Evolutionary conservation across 2,888 invertebrate genomes (phyloP).

Genomic region (Coleophora deauratella): DNA sequence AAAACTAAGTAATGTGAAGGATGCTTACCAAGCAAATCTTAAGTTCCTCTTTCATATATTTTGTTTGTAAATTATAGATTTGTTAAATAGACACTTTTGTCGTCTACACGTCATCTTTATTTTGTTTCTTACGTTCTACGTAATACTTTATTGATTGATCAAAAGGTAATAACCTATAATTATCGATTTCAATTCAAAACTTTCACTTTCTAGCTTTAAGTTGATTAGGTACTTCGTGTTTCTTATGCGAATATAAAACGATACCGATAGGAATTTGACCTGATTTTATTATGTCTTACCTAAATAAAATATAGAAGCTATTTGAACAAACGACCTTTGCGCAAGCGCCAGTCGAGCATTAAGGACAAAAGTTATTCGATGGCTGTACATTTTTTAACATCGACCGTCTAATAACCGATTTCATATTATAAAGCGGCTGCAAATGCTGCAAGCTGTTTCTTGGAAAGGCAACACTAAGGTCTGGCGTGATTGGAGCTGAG

Average conservation of each 20-base stretch:
- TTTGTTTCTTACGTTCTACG: neutral
- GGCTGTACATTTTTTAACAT: constrained; percentile 29
- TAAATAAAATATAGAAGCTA: constrained; percentile 37
- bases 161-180: constrained; percentile 23
- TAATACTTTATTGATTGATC: constrained; percentile 16
- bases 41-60: no score
- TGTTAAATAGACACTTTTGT: no score
- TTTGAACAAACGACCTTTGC: constrained; percentile 55
- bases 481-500: constrained; percentile 26
- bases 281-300: constrained; percentile 23
- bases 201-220: constrained; percentile 41
- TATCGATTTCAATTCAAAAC: constrained; percentile 31
- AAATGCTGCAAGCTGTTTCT: constrained; percentile 21
- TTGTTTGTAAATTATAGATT: no score
- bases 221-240: constrained; percentile 7
- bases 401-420: constrained; percentile 22
- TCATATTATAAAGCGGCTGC: constrained; percentile 24
- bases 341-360: constrained; percentile 52
- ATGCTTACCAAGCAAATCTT: no score
- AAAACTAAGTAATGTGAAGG: no score
- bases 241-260: constrained; percentile 17
- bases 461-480: constrained; percentile 21
- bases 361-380: constrained; percentile 44
- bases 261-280: constrained; percentile 21
- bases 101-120: no score